phyloP scores from a whole-genome alignment of 2,797 vertebrate genomes.

The Salarias fasciatus region DNA sequence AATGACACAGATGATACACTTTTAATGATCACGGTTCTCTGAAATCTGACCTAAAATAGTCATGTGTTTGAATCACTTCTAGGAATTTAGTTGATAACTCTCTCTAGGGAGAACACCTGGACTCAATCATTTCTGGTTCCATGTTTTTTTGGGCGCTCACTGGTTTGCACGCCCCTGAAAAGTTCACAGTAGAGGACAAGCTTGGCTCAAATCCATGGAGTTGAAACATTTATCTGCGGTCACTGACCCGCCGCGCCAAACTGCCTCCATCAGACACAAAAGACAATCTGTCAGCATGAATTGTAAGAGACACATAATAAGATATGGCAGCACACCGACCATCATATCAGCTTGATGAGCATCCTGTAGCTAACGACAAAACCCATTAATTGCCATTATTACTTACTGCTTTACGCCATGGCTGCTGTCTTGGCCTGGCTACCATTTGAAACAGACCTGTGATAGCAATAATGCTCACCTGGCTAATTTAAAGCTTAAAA shows the following conservation, averaged over 20 bases:
- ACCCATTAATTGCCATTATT: too few relatives aligned
- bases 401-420: too few relatives aligned
- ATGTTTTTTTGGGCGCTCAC: slow-evolving; percentile 5
- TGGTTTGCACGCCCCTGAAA: too few relatives aligned
- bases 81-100: slow-evolving; percentile 17
- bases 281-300: neutral
- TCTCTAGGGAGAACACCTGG: slow-evolving; percentile 57
- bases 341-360: neutral
- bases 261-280: slow-evolving; percentile 3
- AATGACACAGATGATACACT: slow-evolving; percentile 45
- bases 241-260: slow-evolving; percentile 39
- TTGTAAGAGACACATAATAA: neutral
- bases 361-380: neutral
- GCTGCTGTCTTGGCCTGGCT: too few relatives aligned
- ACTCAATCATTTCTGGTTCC: slow-evolving; percentile 38
- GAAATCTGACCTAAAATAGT: slow-evolving; percentile 46
- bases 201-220: slow-evolving; percentile 38
- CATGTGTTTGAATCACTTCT: slow-evolving; percentile 18
- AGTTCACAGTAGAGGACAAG: slow-evolving; percentile 11
- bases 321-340: neutral
- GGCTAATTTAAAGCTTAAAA: too few relatives aligned
- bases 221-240: slow-evolving; percentile 33
- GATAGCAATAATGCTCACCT: too few relatives aligned
- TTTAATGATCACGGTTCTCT: slow-evolving; percentile 46
- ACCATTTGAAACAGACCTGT: too few relatives aligned